Percentiles rank a stretch among this genome's conserved stretches.
Conservation (phyloP, 2,888 invertebrate genomes). For the Hylaea fasciaria region DNA sequence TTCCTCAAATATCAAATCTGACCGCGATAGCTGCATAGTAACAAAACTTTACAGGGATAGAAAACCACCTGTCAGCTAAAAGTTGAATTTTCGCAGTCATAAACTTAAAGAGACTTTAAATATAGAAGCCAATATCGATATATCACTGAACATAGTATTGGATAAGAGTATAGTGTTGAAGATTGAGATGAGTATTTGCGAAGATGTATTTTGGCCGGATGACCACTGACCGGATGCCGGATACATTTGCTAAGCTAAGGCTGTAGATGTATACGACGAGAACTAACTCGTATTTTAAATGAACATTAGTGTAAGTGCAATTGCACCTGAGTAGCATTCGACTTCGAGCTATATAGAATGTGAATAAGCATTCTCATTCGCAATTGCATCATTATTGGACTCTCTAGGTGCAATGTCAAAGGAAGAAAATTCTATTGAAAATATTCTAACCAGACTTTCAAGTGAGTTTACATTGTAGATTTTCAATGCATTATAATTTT, state of each 20-base stretch:
- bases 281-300: no score
- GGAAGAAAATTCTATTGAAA: no score
- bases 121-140: constrained; percentile 32
- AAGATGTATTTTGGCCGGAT: neutral
- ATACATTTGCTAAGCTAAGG: neutral
- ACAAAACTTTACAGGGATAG: neutral
- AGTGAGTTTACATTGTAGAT: no score
- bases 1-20: neutral
- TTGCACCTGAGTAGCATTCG: no score
- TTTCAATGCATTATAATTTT: no score
- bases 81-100: constrained; percentile 7
- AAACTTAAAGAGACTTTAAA: constrained; percentile 23
- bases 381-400: no score
- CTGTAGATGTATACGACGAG: no score
- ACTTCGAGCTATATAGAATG: no score
- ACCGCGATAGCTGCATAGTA: neutral
- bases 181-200: constrained; percentile 9
- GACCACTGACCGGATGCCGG: neutral
- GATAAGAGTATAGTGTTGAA: constrained; percentile 11
- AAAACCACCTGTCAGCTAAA: constrained; percentile 13
- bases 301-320: no score
- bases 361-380: no score
- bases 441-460: no score
- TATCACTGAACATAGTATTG: constrained; percentile 27
- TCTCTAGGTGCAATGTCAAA: no score